Conservation (phyloP, 2,797 vertebrate genomes). For the Phoebastria nigripes region DNA sequence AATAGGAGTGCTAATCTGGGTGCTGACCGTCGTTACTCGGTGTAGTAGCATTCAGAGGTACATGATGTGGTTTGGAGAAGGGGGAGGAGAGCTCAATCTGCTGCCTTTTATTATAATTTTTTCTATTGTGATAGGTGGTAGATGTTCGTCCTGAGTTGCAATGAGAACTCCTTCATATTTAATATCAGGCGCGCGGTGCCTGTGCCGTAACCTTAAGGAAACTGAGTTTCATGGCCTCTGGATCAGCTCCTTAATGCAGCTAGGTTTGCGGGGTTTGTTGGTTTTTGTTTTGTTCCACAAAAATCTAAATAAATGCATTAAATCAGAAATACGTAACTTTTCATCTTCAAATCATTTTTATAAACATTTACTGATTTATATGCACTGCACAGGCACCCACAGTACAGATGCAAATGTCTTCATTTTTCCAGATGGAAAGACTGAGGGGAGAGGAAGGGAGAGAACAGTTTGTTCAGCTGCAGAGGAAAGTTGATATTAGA, state of each 20-base stretch:
- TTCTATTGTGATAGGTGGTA: neutral
- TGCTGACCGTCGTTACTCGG: neutral
- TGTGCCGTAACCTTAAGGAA: neutral
- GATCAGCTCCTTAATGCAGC: neutral
- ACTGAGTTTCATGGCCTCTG: neutral
- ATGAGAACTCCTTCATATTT: neutral
- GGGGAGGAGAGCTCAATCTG: neutral
- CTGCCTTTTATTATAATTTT: neutral
- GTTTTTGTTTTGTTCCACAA: neutral
- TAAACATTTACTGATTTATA: neutral
- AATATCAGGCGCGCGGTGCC: neutral
- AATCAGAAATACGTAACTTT: neutral
- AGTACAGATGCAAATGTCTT: slow-evolving; percentile 14
- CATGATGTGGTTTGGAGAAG: neutral
- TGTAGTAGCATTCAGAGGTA: neutral
- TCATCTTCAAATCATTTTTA: neutral
- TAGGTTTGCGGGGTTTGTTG: neutral
- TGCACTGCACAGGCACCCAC: neutral
- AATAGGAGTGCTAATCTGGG: neutral
- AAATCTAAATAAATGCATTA: neutral
- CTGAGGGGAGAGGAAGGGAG: slow-evolving; percentile 8
- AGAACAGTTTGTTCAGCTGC: slow-evolving; percentile 25
- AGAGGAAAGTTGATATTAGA: neutral
- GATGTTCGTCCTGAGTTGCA: neutral
- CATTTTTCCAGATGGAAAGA: slow-evolving; percentile 44